A percentile compares a stretch with the other conserved stretches of the same genome.
These are phyloP conservation scores for Drosophila parvula DNA, from an alignment of 1,140 invertebrate genomes.

Conservation along the genomic window DNA sequence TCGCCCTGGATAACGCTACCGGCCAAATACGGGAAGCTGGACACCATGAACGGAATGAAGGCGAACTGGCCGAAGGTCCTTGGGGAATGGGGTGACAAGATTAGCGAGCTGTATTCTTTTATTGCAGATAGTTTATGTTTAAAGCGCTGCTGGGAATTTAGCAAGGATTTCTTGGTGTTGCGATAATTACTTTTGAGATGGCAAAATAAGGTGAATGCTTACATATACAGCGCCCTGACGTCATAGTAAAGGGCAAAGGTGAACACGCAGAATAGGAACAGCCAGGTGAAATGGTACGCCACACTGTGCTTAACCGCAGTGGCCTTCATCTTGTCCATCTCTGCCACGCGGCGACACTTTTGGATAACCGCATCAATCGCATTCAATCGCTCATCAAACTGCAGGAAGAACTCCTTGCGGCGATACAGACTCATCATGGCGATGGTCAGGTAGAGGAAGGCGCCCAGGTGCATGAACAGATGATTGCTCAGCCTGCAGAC, in stretches of 20 bases:
- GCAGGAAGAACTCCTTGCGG: conserved; percentile 70
- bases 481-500: conserved; percentile 68
- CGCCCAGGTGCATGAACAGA: conserved; percentile 71
- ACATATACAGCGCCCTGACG: conserved; percentile 56
- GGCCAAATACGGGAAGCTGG: conserved; percentile 76
- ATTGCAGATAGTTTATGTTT: not conserved
- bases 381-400: conserved; percentile 62
- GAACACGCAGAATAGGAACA: conserved; percentile 64
- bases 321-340: conserved; percentile 55
- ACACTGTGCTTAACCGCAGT: conserved; percentile 58
- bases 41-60: conserved; percentile 72
- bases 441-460: conserved; percentile 71
- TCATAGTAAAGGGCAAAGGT: conserved; percentile 65
- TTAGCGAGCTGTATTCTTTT: not conserved
- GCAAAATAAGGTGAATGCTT: conserved; percentile 16
- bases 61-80: conserved; percentile 65
- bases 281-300: conserved; percentile 71
- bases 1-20: conserved; percentile 77
- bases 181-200: not conserved
- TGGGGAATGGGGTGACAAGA: not conserved
- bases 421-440: conserved; percentile 66
- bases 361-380: conserved; percentile 65
- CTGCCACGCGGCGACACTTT: conserved; percentile 61
- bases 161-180: not conserved
- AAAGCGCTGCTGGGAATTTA: not conserved